Evolutionary conservation across 2,888 invertebrate species (phyloP), one percentile per base, ranked within the genome.

Genomic region (Eupithecia insigniata): DNA sequence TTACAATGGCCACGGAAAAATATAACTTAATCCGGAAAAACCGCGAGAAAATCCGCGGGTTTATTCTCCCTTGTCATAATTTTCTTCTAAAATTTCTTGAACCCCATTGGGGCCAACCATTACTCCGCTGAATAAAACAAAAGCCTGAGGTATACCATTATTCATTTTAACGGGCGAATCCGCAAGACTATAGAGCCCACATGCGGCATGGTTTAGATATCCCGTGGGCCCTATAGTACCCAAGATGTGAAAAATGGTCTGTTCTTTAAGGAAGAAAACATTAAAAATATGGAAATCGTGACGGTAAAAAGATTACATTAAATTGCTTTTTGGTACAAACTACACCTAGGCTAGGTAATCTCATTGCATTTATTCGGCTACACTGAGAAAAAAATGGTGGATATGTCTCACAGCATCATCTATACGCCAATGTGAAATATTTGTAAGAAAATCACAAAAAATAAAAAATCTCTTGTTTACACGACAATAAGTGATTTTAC

Each of bases 121-220:
- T 70, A 69, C 68, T 64, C 70, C 67, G 66, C 75, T 78, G 78
- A 78, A 78, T 78, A 78, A 76, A 78, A 78, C 76, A 78, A 76
- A 72, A 74, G 65, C 22, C 64, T 36, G 32, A 55, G 75, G 74
- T 69, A 74, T 65, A 36, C 70, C 71, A 79, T 82, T 80, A 79
- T 66, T 82, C 78, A 81, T 81, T 81, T 82, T 82, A 79, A 82
- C 76, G 80, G 46, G 26, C 67, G 51, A 70, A 66, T 76, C 58
- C 71, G 67, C 73, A 60, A 12, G 22, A 67, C 18, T 73, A 76
- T 22, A 22, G 12, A 68, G 66, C 76, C 73, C 73, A 71, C 66
- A n/a, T 55, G 68, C 32, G 73, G 73, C 70, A 46, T 78, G 72
- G 83, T 78, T 77, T 73, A 72, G 66, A 8, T 70, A 64, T 72